Evolutionary conservation across 2,113 vertebrate genomes (phyloP).

Genomic region (Notarius lentiginosus): DNA sequence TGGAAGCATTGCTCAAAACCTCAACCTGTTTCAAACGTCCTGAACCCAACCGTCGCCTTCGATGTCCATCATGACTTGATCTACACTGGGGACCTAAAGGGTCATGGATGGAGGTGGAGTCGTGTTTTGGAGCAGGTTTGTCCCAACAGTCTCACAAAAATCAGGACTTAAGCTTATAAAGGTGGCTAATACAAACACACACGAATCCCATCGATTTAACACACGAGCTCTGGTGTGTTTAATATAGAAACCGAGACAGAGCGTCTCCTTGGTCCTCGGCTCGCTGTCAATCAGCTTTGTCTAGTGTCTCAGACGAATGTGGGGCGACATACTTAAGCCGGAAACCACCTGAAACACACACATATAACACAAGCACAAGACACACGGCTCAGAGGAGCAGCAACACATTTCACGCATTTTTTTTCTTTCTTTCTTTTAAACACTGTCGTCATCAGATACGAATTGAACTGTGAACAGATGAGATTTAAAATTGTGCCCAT

Average conservation of each 20-base stretch:
- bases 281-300: constrained; percentile 84
- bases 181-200: constrained; percentile 3
- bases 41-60: neutral
- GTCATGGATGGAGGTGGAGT: neutral
- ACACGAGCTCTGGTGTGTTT: neutral
- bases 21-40: neutral
- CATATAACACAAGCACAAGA: constrained; percentile 33
- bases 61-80: too few species aligned
- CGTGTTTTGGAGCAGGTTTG: neutral
- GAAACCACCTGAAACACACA: constrained; percentile 79
- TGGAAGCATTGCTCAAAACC: constrained; percentile 12
- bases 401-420: neutral
- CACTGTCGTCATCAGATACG: neutral
- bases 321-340: constrained; percentile 87
- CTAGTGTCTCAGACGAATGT: constrained; percentile 83
- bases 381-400: constrained; percentile 32
- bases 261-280: constrained; percentile 54
- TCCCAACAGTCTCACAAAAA: neutral
- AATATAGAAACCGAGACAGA: constrained; percentile 19
- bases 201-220: neutral
- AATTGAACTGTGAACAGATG: neutral
- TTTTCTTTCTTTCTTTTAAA: neutral
- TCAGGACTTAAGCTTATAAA: constrained; percentile 6
- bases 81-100: too few species aligned
- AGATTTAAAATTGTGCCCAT: neutral